phyloP scores from a whole-genome alignment of 2,888 invertebrate species.

The Chymomyza procnemis region DNA sequence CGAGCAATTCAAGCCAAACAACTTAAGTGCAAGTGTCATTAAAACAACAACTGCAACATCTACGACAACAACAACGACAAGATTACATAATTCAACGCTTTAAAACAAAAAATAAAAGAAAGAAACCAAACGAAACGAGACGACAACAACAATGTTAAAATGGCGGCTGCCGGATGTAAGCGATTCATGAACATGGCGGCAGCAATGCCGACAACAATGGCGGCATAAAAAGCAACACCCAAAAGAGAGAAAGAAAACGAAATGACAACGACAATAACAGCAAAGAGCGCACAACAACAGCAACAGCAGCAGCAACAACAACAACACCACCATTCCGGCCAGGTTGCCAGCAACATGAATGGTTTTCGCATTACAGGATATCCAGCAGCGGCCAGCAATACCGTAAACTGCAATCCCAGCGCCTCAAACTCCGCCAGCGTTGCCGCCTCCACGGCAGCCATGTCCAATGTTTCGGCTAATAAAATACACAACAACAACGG shows the following conservation, averaged over 20 bases:
- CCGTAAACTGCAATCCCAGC: constrained; percentile 26
- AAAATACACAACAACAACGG: constrained; percentile 24
- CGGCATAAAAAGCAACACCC: constrained; percentile 13
- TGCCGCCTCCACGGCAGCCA: constrained; percentile 9
- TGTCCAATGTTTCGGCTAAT: not conserved
- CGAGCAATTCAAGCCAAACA: constrained; percentile 6
- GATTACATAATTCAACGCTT: constrained; percentile 1
- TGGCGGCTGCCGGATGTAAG: constrained; percentile 2
- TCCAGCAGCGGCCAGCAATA: constrained; percentile 59
- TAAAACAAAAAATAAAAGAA: not conserved
- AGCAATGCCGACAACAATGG: constrained; percentile 18
- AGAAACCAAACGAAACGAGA: not conserved
- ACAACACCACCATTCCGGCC: constrained; percentile 9
- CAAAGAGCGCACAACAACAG: constrained; percentile 41
- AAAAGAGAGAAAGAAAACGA: constrained; percentile 15
- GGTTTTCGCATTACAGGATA: constrained; percentile 74
- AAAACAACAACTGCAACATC: constrained; percentile 1
- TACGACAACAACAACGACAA: constrained; percentile 5
- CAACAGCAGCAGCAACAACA: constrained; percentile 28
- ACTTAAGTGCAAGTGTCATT: constrained; percentile 20
- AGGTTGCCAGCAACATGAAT: constrained; percentile 59
- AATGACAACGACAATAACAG: constrained; percentile 58
- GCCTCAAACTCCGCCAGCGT: constrained; percentile 1
- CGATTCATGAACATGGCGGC: constrained; percentile 1
- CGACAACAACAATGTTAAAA: constrained; percentile 11